Evolutionary conservation across 2,113 vertebrate species (phyloP), one percentile per base, ranked within the genome.

Genomic region (Odontesthes bonariensis): DNA sequence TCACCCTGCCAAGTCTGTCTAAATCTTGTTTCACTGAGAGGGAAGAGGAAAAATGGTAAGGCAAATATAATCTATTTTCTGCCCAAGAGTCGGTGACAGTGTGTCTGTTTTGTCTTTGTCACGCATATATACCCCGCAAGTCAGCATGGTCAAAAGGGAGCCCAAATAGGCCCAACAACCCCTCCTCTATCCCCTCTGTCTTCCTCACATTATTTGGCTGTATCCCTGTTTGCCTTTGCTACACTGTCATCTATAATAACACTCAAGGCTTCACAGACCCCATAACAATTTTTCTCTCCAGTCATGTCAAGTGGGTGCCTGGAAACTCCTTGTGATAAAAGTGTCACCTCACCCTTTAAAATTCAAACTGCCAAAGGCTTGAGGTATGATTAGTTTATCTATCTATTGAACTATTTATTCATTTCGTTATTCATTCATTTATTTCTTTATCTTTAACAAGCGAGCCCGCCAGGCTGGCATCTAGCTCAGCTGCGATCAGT

Each of bases 401-500:
- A 47, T 64, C 73, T 58, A 38, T 66, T 44, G 23, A 8, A 54
- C 69, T 62, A 5, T 56, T 73, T 59, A 23, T 56, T 31, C 17
- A 4, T 16, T 53, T 73, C 57, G 53, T 47, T 69, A 58, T 53
- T 12, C 40, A 14, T n/a, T 42, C 14, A 17, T 44, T 61, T 9
- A 44, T 68, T 75, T 57, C 31, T 66, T 46, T 31, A 11, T 62
- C 65, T 64, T 35, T 52, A 70, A 77, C 69, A 81, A 75, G 60
- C 38, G 61, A 74, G 19, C 69, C 65, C 81, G 73, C 52, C 31
- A 80, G 60, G 58, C 65, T 84, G 87, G 71, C 75, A 85, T 73
- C 58, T 35, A 61, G 66, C 81, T 90, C 89, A 88, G 88, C 86
- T 92, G 87, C 0, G 81, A 87, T 83, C 88, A 82, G 77, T 89